Evolutionary conservation across 2,888 invertebrate genomes (phyloP).

Genomic region (Megamerina dolium): DNA sequence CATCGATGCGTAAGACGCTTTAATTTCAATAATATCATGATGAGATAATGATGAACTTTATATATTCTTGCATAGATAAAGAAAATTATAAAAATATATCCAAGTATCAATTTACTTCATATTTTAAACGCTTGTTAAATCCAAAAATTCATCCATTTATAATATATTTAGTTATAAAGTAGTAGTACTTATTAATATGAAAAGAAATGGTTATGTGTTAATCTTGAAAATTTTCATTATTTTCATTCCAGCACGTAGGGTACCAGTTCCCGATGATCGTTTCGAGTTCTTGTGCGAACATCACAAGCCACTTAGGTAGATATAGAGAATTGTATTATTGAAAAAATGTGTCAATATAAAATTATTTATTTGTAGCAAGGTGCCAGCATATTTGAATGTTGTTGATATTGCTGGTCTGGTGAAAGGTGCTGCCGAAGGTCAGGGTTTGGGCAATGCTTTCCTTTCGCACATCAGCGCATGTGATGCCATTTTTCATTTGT

Average conservation of each 20-base stretch:
- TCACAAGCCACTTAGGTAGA: slow-evolving; percentile 90
- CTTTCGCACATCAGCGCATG: slow-evolving; percentile 97
- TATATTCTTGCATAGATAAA: too few species aligned
- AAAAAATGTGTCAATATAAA: background rate
- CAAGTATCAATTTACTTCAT: too few species aligned
- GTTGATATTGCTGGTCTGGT: slow-evolving; percentile 98
- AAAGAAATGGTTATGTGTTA: too few species aligned
- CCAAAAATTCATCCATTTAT: too few species aligned
- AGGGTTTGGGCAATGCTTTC: slow-evolving; percentile 95
- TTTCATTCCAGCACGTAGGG: slow-evolving; percentile 67
- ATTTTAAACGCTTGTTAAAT: too few species aligned
- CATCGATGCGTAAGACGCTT: too few species aligned
- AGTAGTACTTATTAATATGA: too few species aligned
- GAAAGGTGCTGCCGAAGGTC: slow-evolving; percentile 95
- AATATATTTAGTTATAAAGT: too few species aligned
- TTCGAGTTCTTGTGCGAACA: slow-evolving; percentile 90
- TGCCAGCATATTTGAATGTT: slow-evolving; percentile 94
- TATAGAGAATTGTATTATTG: slow-evolving; percentile 1
- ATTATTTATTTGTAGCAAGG: slow-evolving; percentile 67
- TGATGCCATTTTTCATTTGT: slow-evolving; percentile 95
- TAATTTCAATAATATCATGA: too few species aligned
- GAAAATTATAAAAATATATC: too few species aligned
- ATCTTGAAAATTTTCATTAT: too few species aligned
- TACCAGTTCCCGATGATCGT: slow-evolving; percentile 93
- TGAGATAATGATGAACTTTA: too few species aligned